Evolutionary conservation across 2,113 vertebrate species (phyloP).

Genomic region (Bostrychus sinensis): DNA sequence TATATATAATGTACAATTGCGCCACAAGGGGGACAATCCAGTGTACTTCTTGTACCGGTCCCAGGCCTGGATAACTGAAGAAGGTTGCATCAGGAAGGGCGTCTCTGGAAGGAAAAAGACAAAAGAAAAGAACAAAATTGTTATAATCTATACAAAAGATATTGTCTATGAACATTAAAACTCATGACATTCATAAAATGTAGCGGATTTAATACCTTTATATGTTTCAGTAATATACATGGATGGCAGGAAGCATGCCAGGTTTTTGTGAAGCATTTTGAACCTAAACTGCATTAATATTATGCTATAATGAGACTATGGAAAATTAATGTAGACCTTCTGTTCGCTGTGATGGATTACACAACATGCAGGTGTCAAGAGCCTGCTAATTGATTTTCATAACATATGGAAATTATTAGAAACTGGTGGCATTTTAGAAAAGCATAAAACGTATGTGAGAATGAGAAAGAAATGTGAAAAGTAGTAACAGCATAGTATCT

Average conservation of each 20-base stretch:
- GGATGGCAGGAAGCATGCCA: neutral
- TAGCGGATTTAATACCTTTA: no score
- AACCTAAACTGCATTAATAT: conserved; percentile 2
- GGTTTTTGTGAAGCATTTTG: conserved; percentile 6
- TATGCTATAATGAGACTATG: conserved; percentile 16
- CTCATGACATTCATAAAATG: no score
- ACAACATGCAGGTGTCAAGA: conserved; percentile 55
- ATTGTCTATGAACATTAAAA: no score
- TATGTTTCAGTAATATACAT: neutral
- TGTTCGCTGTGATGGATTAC: conserved; percentile 44
- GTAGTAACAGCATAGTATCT: neutral
- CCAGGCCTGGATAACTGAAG: no score
- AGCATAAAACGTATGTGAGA: neutral
- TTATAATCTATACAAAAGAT: no score
- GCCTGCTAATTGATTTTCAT: conserved; percentile 61
- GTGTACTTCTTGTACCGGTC: no score
- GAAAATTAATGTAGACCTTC: conserved; percentile 26
- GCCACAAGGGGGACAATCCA: no score
- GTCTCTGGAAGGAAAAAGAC: no score
- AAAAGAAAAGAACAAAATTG: no score
- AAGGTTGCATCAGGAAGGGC: no score
- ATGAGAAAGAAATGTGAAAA: neutral
- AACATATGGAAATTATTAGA: conserved; percentile 49
- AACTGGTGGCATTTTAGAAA: conserved; percentile 14
- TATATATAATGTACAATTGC: no score